Conservation (phyloP, 2,888 invertebrate genomes). For the Coleophora flavipennella region DNA sequence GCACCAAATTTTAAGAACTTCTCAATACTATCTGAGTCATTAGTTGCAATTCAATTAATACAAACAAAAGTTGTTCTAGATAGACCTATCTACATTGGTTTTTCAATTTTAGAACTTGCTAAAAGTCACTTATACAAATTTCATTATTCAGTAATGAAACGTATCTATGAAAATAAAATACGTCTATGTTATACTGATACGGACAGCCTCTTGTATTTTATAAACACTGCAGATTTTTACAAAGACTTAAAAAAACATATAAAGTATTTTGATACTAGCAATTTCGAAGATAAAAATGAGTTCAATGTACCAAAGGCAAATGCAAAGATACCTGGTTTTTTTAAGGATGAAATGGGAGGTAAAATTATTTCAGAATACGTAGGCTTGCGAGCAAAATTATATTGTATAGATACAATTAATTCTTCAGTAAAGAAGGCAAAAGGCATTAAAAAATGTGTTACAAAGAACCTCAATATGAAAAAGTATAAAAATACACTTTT, state of each 20-base stretch:
- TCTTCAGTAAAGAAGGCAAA: conserved; percentile 5
- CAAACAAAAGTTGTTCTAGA: conserved; percentile 4
- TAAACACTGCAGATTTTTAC: conserved; percentile 10
- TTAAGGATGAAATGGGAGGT: conserved; percentile 13
- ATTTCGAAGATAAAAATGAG: conserved; percentile 6
- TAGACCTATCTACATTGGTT: conserved; percentile 8
- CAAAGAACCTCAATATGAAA: background rate
- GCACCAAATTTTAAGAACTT: conserved; percentile 9
- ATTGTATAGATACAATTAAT: conserved; percentile 5
- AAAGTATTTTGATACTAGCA: conserved; percentile 12
- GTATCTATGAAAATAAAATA: background rate
- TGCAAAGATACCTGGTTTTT: conserved; percentile 9
- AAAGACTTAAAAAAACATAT: conserved; percentile 8
- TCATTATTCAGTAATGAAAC: conserved; percentile 8
- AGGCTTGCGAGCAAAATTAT: conserved; percentile 12
- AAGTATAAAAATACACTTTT: background rate
- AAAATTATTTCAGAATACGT: conserved; percentile 10
- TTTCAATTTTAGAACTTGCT: conserved; percentile 8
- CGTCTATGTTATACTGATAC: conserved; percentile 14
- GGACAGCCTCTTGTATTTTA: conserved; percentile 10
- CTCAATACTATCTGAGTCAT: conserved; percentile 9
- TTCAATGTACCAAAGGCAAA: conserved; percentile 6
- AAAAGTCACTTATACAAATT: conserved; percentile 12
- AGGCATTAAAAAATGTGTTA: conserved; percentile 3
- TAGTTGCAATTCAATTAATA: conserved; percentile 6